Conservation (phyloP, 2,113 vertebrate genomes). For the Sinocyclocheilus anophthalmus region DNA sequence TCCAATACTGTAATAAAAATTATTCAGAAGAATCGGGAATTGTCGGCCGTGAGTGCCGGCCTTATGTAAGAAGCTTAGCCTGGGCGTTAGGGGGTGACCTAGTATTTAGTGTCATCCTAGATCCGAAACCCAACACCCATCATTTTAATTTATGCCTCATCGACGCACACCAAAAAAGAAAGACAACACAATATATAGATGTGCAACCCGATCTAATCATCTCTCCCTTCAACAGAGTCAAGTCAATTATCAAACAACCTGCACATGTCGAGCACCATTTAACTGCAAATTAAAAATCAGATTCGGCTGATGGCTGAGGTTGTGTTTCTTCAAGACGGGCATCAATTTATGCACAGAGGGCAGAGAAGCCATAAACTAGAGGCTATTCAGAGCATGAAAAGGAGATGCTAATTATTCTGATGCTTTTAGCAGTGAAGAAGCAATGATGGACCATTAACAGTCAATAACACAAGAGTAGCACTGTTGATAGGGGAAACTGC, state of each 20-base stretch:
- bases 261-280: constrained; percentile 72
- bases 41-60: too few relatives aligned
- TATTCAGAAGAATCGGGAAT: too few relatives aligned
- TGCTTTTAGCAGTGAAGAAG: constrained; percentile 66
- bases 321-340: constrained; percentile 62
- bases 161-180: constrained; percentile 38
- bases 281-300: constrained; percentile 78
- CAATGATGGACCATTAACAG: constrained; percentile 63
- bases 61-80: too few relatives aligned
- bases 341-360: constrained; percentile 65
- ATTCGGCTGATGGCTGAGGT: constrained; percentile 64
- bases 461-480: constrained; percentile 9
- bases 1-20: too few relatives aligned
- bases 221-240: constrained; percentile 69
- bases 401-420: constrained; percentile 73
- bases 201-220: constrained; percentile 74
- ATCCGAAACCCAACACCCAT: too few relatives aligned
- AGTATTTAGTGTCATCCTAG: too few relatives aligned
- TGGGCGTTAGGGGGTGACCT: too few relatives aligned
- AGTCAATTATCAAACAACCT: constrained; percentile 76
- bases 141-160: constrained; percentile 21
- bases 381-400: constrained; percentile 80
- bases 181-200: too few relatives aligned
- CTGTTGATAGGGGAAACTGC: neutral
- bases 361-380: constrained; percentile 76